These are phyloP conservation scores for Atethmia centrago DNA, from an alignment of 2,888 invertebrate species.

Conservation along the genomic window DNA sequence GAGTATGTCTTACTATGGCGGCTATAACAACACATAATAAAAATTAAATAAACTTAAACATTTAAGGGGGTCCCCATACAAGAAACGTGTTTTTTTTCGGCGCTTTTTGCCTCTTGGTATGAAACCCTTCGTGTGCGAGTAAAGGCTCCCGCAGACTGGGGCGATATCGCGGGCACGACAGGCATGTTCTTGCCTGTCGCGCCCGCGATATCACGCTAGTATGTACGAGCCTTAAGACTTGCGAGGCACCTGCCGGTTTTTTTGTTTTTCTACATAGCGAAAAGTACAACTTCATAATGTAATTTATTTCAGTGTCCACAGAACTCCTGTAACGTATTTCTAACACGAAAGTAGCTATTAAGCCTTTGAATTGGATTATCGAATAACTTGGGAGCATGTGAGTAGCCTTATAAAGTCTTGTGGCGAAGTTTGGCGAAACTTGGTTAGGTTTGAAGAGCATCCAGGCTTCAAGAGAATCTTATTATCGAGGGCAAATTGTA, in stretches of 20 bases:
- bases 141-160: no score
- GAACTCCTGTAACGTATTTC: not conserved
- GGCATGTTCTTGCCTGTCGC: no score
- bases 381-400: constrained; percentile 35
- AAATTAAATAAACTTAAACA: not conserved
- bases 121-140: no score
- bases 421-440: constrained; percentile 42
- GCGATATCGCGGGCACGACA: no score
- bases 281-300: not conserved
- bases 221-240: no score
- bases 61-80: no score
- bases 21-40: not conserved
- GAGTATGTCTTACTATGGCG: not conserved
- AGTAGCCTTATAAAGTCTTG: constrained; percentile 37
- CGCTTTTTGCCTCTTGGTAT: no score
- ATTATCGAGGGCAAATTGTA: constrained; percentile 10
- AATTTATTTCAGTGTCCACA: not conserved
- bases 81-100: no score
- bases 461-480: constrained; percentile 14
- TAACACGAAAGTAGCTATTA: constrained; percentile 9
- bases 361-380: constrained; percentile 31
- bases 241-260: no score
- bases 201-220: no score
- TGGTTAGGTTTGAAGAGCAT: constrained; percentile 23
- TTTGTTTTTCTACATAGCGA: not conserved